Conservation (phyloP, 2,797 vertebrate genomes). For the Manis pentadactyla region DNA sequence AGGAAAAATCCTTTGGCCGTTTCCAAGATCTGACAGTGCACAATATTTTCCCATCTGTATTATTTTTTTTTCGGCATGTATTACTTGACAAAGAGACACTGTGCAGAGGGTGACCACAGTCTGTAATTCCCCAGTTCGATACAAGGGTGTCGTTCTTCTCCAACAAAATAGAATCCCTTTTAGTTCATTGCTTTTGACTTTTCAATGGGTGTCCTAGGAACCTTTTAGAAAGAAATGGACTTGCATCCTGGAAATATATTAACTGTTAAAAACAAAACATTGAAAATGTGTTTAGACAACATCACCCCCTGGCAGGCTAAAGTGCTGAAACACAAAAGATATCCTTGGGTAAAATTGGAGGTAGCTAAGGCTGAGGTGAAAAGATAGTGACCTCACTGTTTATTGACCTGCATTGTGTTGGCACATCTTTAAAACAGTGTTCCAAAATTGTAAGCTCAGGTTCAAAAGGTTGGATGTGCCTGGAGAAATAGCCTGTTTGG, state of each 20-base stretch:
- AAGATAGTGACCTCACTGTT: constrained; percentile 62
- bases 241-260: constrained; percentile 81
- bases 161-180: constrained; percentile 76
- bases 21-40: constrained; percentile 88
- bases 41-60: constrained; percentile 79
- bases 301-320: constrained; percentile 77
- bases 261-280: constrained; percentile 82
- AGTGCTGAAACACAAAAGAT: constrained; percentile 77
- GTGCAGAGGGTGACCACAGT: constrained; percentile 78
- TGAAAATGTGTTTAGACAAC: constrained; percentile 81
- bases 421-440: background rate
- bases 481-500: background rate
- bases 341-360: constrained; percentile 66
- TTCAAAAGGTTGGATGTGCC: background rate
- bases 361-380: background rate
- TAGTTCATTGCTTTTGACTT: constrained; percentile 82
- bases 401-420: constrained; percentile 46
- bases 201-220: constrained; percentile 81
- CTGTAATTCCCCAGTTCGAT: constrained; percentile 52
- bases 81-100: constrained; percentile 84
- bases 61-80: constrained; percentile 75
- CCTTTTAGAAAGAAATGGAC: constrained; percentile 80
- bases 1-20: constrained; percentile 80
- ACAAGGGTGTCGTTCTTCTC: constrained; percentile 80
- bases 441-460: background rate